A percentile compares a stretch with the other conserved stretches of the same genome.
These are phyloP conservation scores for Oreochromis grahami DNA, from an alignment of 2,797 vertebrate genomes.

Conservation along the genomic window DNA sequence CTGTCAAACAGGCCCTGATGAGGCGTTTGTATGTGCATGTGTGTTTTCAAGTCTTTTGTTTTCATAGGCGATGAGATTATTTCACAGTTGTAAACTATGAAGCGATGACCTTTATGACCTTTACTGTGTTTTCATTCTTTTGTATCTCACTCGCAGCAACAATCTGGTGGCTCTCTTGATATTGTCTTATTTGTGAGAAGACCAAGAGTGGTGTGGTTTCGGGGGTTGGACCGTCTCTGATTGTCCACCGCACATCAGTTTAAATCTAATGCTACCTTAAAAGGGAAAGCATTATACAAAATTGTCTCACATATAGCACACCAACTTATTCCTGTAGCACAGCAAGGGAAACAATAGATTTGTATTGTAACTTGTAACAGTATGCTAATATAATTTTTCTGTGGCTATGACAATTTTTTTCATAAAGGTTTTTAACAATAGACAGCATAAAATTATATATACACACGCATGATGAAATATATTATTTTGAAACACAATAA, in stretches of 20 bases:
- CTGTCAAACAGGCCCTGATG: constrained; percentile 79
- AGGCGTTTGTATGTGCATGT: constrained; percentile 31
- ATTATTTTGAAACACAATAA: neutral
- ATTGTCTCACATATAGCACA: neutral
- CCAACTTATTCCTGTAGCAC: neutral
- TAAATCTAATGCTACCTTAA: neutral
- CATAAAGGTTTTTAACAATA: neutral
- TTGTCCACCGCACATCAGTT: neutral
- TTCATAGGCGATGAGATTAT: constrained; percentile 45
- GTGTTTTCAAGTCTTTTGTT: constrained; percentile 48
- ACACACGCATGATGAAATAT: neutral
- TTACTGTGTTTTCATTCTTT: too few species aligned
- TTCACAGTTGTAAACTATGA: constrained; percentile 34
- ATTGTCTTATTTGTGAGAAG: constrained; percentile 22
- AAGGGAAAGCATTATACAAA: neutral
- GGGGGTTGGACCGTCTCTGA: constrained; percentile 1
- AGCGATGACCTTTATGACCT: too few species aligned
- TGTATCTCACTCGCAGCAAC: too few species aligned
- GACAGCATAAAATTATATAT: neutral
- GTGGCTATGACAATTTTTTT: neutral
- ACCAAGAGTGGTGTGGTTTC: constrained; percentile 29
- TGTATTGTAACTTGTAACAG: neutral
- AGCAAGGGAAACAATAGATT: neutral
- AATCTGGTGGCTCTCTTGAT: too few species aligned
- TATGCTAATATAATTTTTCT: neutral